Base-by-base conservation (phyloP, 2,113 vertebrate genomes). In the Zapornia atra region DNA sequence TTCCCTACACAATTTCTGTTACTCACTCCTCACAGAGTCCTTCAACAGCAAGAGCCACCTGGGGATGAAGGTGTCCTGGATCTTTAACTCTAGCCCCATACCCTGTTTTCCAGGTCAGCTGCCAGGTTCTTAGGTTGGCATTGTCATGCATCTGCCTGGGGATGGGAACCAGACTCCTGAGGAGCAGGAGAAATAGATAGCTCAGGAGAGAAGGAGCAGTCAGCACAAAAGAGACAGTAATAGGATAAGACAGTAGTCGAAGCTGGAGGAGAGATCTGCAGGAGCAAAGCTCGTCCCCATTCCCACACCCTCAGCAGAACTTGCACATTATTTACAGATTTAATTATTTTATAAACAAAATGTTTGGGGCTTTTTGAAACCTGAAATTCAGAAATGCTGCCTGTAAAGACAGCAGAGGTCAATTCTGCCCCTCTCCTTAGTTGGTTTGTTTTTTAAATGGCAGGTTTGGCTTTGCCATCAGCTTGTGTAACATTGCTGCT, bases 351-450 rank as follows among this genome's bases (percentile, higher is more conserved):
- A 33, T 56, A 56, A 42, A 42, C 25, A 69, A 80, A 71, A 84
- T 1, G 2, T 82, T 56, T 66, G 14, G 11, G 12, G 26, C 4
- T 51, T 84, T 86, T 60, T 60, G 8, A 92, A 88, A 92, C 20
- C 31, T 80, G 28, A 76, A 82, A 71, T 61, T 61, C 48, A 87
- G 42, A 81, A 91, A 33, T 42, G 64, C 12, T 0, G 0, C 16
- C 15, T 1, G 0, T 15, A 80, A 70, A 80, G 31, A 46, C 28
- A 82, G 69, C 4, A 0, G 0, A 82, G 50, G 80, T n/a, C 4
- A 38, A 4, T 42, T 60, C 53, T 42, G 4, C 22, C 33, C 12
- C 8, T 17, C 15, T 65, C 63, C 34, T 10, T 36, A 8, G 12
- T 56, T 83, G 53, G 2, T 34, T 80, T 44, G 11, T 15, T 19